These are phyloP conservation scores for Pseudomugil tenellus DNA, from an alignment of 2,797 vertebrate species.

Conservation along the genomic window DNA sequence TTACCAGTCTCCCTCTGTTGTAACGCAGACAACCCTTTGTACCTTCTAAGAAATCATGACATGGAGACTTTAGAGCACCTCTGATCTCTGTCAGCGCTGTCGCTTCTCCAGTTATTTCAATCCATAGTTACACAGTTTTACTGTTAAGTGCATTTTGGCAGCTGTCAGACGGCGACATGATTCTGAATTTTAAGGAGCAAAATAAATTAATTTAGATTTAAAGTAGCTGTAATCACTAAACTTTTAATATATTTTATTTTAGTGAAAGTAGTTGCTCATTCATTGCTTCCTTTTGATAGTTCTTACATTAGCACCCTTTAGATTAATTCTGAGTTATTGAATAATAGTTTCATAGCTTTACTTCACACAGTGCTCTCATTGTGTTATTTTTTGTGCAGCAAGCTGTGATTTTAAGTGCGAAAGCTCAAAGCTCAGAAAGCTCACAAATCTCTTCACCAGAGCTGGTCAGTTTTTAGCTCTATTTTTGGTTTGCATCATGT, in stretches of 20 bases:
- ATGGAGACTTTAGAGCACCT: conserved; percentile 2
- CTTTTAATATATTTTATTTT: background rate
- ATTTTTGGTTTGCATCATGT: background rate
- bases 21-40: background rate
- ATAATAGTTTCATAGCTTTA: background rate
- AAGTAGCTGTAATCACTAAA: background rate
- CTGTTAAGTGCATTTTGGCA: background rate
- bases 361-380: background rate
- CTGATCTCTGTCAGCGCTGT: background rate
- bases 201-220: background rate
- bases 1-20: background rate
- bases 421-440: background rate
- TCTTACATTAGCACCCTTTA: background rate
- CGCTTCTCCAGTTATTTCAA: background rate
- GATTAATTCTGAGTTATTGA: background rate
- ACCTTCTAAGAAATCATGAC: conserved; percentile 5
- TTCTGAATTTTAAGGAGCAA: background rate
- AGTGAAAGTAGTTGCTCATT: background rate
- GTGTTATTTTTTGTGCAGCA: background rate
- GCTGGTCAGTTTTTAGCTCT: background rate
- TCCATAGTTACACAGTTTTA: background rate
- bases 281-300: background rate
- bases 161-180: background rate
- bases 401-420: background rate
- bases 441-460: background rate